A percentile compares a stretch with the other conserved stretches of the same genome.
These are phyloP conservation scores for Anadara kagoshimensis DNA, from an alignment of 1,140 invertebrate genomes.

Conservation along the genomic window DNA sequence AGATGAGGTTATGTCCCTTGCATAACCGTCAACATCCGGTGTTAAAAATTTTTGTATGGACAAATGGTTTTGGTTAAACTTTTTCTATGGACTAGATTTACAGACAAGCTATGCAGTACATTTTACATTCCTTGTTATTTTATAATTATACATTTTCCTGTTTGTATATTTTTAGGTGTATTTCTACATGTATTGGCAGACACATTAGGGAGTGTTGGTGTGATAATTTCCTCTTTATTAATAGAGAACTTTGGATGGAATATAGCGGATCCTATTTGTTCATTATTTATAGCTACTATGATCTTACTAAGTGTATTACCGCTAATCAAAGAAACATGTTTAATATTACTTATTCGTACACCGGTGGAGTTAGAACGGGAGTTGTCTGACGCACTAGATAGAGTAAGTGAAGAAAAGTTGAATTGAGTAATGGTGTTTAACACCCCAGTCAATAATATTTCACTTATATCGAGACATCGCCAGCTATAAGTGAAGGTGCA, in stretches of 20 bases:
- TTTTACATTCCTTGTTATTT: too few relatives aligned
- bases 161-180: conserved; percentile 74
- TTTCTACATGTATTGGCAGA: conserved; percentile 81
- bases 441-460: too few relatives aligned
- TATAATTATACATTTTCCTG: too few relatives aligned
- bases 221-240: conserved; percentile 79
- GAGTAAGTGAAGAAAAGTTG: neutral
- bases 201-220: conserved; percentile 80
- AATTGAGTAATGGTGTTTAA: too few relatives aligned
- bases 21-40: too few relatives aligned
- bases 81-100: too few relatives aligned
- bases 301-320: conserved; percentile 79
- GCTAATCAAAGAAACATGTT: conserved; percentile 76
- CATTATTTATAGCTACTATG: conserved; percentile 78
- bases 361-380: conserved; percentile 53
- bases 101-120: too few relatives aligned
- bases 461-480: too few relatives aligned
- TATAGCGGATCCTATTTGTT: conserved; percentile 81
- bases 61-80: too few relatives aligned
- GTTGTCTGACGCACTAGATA: neutral
- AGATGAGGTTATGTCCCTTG: too few relatives aligned
- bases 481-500: too few relatives aligned
- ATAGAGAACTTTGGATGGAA: conserved; percentile 79
- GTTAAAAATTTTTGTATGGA: too few relatives aligned
- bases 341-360: conserved; percentile 73